Base-by-base conservation (phyloP, 2,113 vertebrate species). In the Procapra przewalskii region DNA sequence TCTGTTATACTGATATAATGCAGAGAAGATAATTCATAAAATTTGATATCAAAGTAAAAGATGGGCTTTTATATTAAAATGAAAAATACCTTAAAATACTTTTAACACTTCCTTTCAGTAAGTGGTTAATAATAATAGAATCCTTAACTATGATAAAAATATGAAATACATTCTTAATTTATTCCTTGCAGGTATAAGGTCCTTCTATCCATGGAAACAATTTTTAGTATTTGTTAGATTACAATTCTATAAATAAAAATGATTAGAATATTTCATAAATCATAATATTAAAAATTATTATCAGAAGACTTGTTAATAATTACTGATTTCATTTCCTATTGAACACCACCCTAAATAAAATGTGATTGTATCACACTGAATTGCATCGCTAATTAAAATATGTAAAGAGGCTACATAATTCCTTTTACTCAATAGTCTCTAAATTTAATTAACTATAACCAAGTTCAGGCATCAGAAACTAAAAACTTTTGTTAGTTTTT, bases 181-280 rank as follows among this genome's bases (percentile, higher is more conserved):
- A 81, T 84, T 82, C 45, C 6, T 45, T 43, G 21, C 43, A 88
- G 17, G 13, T 64, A 91, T 96, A 91, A 93, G 62, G 75, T 91
- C 19, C 6, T 89, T 86, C 31, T 85, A 40, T 15, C 12, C 25
- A 59, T 31, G 36, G 45, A 86, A 84, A 79, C 0, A 97, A 82
- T 52, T 80, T 85, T 91, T 54, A 86, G 17, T 59, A 77, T 90
- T 95, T 98, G 15, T 85, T 75, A 96, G 67, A 62, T 31, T 88
- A 81, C 3, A 31, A 54, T 57, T 91, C 10, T 88, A 62, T 45
- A n/a, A 67, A 84, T 48, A 62, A 90, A 92, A 48, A 25, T 82
- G 36, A 50, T 55, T 59, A 36, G 60, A 92, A n/a, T 71, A 77
- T 31, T 93, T 55, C 19, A 7, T 29, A 93, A 90, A 12, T 64